Percentiles rank a stretch among this genome's conserved stretches.
These are phyloP conservation scores for Cololabis saira DNA, from an alignment of 2,113 vertebrate species.

Conservation along the genomic window DNA sequence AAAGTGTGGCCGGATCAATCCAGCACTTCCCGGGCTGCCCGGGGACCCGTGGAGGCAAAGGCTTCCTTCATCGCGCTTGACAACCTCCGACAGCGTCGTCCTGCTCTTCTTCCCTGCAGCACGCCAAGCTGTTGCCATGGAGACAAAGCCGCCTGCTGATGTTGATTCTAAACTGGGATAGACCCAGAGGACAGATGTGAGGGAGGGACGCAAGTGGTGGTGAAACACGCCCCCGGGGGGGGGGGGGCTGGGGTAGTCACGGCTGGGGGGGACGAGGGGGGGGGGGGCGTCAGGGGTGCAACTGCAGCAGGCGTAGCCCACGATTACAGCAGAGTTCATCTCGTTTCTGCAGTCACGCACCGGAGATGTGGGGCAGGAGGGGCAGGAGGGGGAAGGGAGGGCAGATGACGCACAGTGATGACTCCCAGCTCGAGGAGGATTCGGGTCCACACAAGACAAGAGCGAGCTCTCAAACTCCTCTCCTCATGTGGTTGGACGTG, in stretches of 20 bases:
- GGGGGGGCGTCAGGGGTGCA: slow-evolving; percentile 7
- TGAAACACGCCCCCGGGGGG: neutral
- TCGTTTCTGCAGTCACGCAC: slow-evolving; percentile 33
- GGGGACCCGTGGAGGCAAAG: slow-evolving; percentile 61
- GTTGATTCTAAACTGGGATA: slow-evolving; percentile 77
- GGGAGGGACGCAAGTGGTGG: slow-evolving; percentile 28
- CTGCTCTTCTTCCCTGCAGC: slow-evolving; percentile 27
- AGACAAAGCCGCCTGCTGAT: slow-evolving; percentile 70
- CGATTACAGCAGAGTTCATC: slow-evolving; percentile 18
- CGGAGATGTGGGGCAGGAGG: slow-evolving; percentile 20
- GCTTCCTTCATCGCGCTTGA: too few species aligned
- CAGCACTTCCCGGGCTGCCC: slow-evolving; percentile 67
- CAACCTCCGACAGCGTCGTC: neutral
- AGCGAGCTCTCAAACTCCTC: slow-evolving; percentile 11
- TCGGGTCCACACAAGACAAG: slow-evolving; percentile 4
- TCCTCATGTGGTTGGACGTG: neutral
- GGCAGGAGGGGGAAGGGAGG: neutral
- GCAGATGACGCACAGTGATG: slow-evolving; percentile 1
- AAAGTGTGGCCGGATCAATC: slow-evolving; percentile 74
- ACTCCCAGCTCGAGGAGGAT: neutral
- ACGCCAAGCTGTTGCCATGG: slow-evolving; percentile 77
- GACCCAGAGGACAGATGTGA: slow-evolving; percentile 67
- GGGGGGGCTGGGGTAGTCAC: neutral
- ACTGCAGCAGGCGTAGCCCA: neutral
- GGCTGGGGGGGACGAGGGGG: slow-evolving; percentile 6